Percentiles rank a stretch among this genome's conserved stretches.
Conservation (phyloP, 2,888 invertebrate species). For the Callosobruchus maculatus region DNA sequence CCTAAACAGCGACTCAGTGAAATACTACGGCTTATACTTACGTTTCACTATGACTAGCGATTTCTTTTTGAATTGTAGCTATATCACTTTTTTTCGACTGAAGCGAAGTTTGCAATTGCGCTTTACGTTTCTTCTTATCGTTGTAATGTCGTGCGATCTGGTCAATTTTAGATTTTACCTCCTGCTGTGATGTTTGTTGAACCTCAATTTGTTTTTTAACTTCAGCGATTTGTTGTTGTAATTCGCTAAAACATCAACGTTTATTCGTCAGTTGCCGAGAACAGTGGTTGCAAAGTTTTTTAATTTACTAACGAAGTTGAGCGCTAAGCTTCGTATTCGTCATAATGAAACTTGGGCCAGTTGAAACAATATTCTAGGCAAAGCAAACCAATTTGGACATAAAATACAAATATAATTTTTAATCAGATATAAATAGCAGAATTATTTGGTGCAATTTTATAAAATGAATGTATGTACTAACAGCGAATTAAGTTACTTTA, state of each 20-base stretch:
- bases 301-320: background rate
- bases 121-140: conserved; percentile 41
- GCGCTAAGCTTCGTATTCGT: too few species aligned
- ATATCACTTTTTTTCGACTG: conserved; percentile 41
- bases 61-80: conserved; percentile 47
- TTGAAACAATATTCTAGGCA: too few species aligned
- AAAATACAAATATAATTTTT: too few species aligned
- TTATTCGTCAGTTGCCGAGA: background rate
- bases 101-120: conserved; percentile 37
- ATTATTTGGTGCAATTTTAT: too few species aligned
- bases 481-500: too few species aligned
- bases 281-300: background rate
- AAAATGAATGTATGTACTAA: too few species aligned
- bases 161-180: conserved; percentile 43
- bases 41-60: conserved; percentile 43
- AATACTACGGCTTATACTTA: too few species aligned
- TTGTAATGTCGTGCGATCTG: conserved; percentile 43
- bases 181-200: conserved; percentile 36
- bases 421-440: too few species aligned
- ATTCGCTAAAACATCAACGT: conserved; percentile 21
- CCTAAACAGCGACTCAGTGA: too few species aligned
- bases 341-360: too few species aligned
- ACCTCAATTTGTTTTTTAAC: conserved; percentile 47
- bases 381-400: too few species aligned
- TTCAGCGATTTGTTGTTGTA: conserved; percentile 33